Evolutionary conservation across 2,113 vertebrate species (phyloP).

Genomic region (Sula dactylatra): DNA sequence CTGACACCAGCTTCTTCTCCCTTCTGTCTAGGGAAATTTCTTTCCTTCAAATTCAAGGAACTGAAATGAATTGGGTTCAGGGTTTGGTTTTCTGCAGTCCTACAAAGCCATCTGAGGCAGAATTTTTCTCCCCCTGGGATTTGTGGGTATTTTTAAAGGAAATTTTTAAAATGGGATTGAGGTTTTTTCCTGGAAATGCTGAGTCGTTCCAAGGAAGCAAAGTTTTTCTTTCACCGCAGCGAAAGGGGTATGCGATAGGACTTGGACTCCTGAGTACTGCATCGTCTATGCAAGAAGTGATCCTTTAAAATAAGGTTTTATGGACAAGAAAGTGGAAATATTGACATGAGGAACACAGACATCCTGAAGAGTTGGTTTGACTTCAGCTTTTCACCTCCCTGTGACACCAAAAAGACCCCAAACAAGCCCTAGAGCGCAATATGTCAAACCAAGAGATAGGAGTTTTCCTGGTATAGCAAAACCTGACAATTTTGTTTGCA

Average conservation of each 20-base stretch:
- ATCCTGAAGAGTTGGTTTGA: background rate
- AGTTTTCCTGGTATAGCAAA: background rate
- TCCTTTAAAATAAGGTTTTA: background rate
- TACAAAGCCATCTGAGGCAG: background rate
- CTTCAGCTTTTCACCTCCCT: background rate
- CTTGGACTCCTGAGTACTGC: background rate
- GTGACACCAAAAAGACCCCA: background rate
- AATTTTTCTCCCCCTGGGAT: background rate
- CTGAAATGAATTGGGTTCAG: background rate
- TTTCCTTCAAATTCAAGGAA: background rate
- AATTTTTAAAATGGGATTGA: background rate
- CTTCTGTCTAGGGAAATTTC: background rate
- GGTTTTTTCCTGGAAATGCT: background rate
- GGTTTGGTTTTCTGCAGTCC: background rate
- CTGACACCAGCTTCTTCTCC: background rate
- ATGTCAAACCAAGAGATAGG: background rate
- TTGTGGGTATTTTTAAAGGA: background rate
- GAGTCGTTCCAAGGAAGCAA: background rate
- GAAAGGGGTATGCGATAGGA: too few species aligned
- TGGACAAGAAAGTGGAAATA: background rate
- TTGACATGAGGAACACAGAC: accelerated
- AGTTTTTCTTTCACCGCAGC: background rate
- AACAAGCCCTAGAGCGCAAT: background rate
- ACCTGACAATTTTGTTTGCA: background rate
- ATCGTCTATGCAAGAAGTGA: background rate